These are phyloP conservation scores for Leptocoma aspasia DNA, from an alignment of 2,113 vertebrate species.

Conservation along the genomic window DNA sequence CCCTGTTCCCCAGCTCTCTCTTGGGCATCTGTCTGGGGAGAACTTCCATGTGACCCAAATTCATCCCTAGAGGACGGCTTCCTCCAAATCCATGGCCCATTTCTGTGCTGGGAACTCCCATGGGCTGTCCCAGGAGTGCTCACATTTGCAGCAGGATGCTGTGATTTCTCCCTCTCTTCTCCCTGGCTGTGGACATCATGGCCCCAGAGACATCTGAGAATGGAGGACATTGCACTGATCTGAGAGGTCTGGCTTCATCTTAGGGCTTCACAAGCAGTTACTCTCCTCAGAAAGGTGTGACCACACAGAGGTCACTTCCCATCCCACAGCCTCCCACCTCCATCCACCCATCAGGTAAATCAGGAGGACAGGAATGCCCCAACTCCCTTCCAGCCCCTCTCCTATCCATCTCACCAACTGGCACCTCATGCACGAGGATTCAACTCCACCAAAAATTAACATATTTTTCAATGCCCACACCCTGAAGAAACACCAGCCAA, in stretches of 20 bases:
- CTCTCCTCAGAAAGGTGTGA: background rate
- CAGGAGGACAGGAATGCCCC: background rate
- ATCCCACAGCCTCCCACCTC: background rate
- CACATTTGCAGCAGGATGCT: background rate
- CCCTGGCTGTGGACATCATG: rapidly evolving
- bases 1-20: background rate
- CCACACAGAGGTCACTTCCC: background rate
- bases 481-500: background rate
- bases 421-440: background rate
- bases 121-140: background rate
- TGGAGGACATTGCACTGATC: background rate
- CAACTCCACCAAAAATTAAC: background rate
- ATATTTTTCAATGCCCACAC: background rate
- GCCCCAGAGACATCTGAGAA: background rate
- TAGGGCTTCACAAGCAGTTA: background rate
- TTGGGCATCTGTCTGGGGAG: background rate
- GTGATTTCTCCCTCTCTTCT: background rate
- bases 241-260: background rate
- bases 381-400: background rate
- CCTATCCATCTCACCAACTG: background rate
- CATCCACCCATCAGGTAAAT: background rate
- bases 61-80: rapidly evolving
- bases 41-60: background rate
- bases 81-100: background rate
- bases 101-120: background rate